Evolutionary conservation across 2,888 invertebrate genomes (phyloP).

Genomic region (Athripsodes cinereus): DNA sequence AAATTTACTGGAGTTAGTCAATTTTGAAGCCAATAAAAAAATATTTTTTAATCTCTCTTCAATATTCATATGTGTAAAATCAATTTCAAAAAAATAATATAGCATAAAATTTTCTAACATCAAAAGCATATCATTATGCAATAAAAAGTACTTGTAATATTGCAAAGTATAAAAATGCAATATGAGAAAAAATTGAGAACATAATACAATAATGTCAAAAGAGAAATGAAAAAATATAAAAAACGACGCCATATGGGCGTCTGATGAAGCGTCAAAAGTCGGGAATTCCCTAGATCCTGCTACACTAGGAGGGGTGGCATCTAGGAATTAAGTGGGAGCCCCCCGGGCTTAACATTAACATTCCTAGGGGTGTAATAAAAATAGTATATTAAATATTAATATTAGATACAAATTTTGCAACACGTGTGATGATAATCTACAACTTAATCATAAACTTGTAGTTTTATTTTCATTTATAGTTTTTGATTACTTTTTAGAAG

Average conservation of each 20-base stretch:
- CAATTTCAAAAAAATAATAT: not conserved
- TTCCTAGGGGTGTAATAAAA: not conserved
- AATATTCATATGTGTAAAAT: no score
- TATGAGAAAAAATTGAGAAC: not conserved
- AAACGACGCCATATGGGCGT: constrained; percentile 25
- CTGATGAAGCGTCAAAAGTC: constrained; percentile 23
- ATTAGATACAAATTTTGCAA: not conserved
- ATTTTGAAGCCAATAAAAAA: no score
- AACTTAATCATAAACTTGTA: no score
- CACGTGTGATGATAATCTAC: no score
- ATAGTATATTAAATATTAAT: not conserved
- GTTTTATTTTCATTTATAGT: no score
- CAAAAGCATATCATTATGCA: not conserved
- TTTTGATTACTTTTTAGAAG: no score
- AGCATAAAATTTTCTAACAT: not conserved
- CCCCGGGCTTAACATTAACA: not conserved
- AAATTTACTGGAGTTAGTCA: no score
- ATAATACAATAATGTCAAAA: constrained; percentile 22
- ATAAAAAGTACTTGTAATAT: not conserved
- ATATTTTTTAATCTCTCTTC: no score
- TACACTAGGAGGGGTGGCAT: constrained; percentile 12
- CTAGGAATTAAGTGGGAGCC: constrained; percentile 16
- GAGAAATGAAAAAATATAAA: constrained; percentile 11
- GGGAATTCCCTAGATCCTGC: constrained; percentile 16
- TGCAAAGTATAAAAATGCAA: not conserved